These are phyloP conservation scores for Xenentodon cancila DNA, from an alignment of 2,797 vertebrate genomes.

Conservation along the genomic window DNA sequence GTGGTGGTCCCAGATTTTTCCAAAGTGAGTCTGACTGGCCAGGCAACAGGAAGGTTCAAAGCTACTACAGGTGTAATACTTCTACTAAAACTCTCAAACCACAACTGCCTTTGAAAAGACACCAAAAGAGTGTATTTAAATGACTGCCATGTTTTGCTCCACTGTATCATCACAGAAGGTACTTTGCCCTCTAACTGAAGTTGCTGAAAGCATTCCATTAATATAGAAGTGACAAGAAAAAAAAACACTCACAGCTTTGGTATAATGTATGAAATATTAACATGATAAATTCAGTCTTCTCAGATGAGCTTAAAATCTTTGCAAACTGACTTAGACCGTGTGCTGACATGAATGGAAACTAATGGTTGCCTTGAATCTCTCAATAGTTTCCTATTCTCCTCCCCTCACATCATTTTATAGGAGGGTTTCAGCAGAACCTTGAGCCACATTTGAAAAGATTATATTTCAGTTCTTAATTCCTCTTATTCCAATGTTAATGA, in stretches of 20 bases:
- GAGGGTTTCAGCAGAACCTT: conserved; percentile 23
- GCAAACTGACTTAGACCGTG: conserved; percentile 1
- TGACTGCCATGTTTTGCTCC: too few relatives aligned
- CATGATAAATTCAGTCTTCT: neutral
- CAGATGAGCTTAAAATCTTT: neutral
- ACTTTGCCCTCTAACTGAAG: too few relatives aligned
- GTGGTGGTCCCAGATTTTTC: too few relatives aligned
- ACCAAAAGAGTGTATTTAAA: too few relatives aligned
- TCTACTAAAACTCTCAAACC: too few relatives aligned
- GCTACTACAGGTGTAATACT: too few relatives aligned
- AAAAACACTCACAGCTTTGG: neutral
- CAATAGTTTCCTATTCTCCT: conserved; percentile 7
- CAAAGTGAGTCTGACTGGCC: too few relatives aligned
- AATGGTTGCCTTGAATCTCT: conserved; percentile 19
- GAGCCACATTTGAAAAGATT: conserved; percentile 21
- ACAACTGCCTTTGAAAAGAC: too few relatives aligned
- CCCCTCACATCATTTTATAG: neutral
- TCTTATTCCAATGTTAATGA: conserved; percentile 12
- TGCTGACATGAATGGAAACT: neutral
- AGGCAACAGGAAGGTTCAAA: too few relatives aligned
- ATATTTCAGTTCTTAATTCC: conserved; percentile 16
- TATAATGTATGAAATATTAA: too few relatives aligned
- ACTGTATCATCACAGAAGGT: too few relatives aligned
- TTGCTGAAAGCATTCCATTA: too few relatives aligned
- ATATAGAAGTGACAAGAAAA: neutral